Evolutionary conservation across 2,113 vertebrate species (phyloP).

Genomic region (Lipotes vexillifer): DNA sequence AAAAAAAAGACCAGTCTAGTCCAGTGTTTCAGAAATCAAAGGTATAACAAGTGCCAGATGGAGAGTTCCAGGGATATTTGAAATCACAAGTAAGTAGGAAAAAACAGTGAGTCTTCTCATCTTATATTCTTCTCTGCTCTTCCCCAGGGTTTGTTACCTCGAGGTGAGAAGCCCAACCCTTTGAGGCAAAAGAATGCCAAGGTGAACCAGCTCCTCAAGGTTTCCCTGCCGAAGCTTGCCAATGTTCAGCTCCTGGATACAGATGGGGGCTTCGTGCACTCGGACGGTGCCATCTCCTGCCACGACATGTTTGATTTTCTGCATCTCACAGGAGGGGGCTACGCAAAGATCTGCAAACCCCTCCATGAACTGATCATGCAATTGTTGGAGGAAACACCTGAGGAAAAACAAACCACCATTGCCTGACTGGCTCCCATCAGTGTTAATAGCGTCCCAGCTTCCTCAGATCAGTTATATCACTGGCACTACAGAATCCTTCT

Average conservation of each 20-base stretch:
- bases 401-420: slow-evolving; percentile 92
- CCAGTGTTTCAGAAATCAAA: neutral
- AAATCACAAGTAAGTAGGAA: neutral
- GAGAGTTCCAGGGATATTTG: neutral
- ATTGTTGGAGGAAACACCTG: slow-evolving; percentile 95
- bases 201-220: slow-evolving; percentile 90
- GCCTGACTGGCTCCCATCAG: slow-evolving; percentile 82
- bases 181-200: slow-evolving; percentile 94
- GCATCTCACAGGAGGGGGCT: slow-evolving; percentile 93
- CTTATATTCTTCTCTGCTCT: slow-evolving; percentile 5
- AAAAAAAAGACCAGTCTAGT: neutral
- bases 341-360: slow-evolving; percentile 89
- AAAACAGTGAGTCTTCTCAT: neutral
- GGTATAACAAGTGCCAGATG: neutral
- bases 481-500: slow-evolving; percentile 85
- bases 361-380: slow-evolving; percentile 98
- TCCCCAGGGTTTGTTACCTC: slow-evolving; percentile 91
- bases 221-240: slow-evolving; percentile 87
- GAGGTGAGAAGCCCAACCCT: slow-evolving; percentile 94
- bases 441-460: slow-evolving; percentile 67
- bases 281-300: slow-evolving; percentile 91
- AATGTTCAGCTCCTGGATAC: slow-evolving; percentile 91
- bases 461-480: slow-evolving; percentile 81
- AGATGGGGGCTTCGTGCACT: slow-evolving; percentile 91
- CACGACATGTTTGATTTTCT: slow-evolving; percentile 99